Evolutionary conservation across 2,797 vertebrate genomes (phyloP).

Genomic region (Spinibarbus caldwelli): DNA sequence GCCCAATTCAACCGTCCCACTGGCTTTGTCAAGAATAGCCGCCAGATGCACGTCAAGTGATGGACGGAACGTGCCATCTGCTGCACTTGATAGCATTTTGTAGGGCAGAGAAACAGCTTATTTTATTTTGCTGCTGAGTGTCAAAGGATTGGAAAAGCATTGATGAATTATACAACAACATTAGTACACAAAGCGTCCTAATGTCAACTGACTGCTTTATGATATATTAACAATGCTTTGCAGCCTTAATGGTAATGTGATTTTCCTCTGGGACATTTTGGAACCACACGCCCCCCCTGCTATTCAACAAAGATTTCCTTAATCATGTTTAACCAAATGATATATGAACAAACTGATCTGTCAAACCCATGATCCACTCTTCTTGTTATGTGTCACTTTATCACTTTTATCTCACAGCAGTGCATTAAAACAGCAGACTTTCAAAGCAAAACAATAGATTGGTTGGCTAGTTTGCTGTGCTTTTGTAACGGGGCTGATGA

Average conservation of each 20-base stretch:
- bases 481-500: too few species aligned
- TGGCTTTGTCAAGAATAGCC: conserved; percentile 50
- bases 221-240: conserved; percentile 27
- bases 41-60: conserved; percentile 47
- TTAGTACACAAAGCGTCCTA: neutral
- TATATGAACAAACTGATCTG: neutral
- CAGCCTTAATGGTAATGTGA: conserved; percentile 12
- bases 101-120: conserved; percentile 20
- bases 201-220: neutral
- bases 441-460: neutral
- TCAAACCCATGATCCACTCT: neutral
- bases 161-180: conserved; percentile 9
- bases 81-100: conserved; percentile 46
- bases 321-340: neutral
- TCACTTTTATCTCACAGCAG: neutral
- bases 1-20: conserved; percentile 51
- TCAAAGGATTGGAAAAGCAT: neutral
- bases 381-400: neutral
- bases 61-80: conserved; percentile 60
- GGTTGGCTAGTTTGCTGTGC: neutral
- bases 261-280: conserved; percentile 25
- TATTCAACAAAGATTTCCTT: conserved; percentile 19
- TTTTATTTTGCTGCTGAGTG: neutral
- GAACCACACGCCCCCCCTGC: neutral
- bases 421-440: neutral